These are phyloP conservation scores for Adineta ricciae DNA, from an alignment of 2,888 invertebrate species.

Conservation along the genomic window DNA sequence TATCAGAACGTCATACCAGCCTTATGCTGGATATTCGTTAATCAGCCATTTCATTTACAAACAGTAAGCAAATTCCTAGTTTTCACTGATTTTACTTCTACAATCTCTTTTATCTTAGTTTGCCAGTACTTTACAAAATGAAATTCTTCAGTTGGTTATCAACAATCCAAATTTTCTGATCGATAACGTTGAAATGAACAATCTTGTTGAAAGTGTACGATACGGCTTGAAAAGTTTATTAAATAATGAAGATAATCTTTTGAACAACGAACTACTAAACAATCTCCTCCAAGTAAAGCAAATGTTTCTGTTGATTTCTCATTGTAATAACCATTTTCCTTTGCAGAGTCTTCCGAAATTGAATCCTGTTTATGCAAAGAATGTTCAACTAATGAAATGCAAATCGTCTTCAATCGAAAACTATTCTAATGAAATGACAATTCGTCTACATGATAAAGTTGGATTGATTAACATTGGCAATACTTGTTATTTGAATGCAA, in stretches of 20 bases:
- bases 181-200: neutral
- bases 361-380: neutral
- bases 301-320: too few relatives aligned
- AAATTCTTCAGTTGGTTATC: neutral
- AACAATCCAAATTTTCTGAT: neutral
- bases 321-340: too few relatives aligned
- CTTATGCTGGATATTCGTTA: constrained; percentile 12
- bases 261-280: neutral
- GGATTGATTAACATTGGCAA: neutral
- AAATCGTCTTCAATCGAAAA: neutral
- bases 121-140: neutral
- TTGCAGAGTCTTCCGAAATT: neutral
- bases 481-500: constrained; percentile 14
- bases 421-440: neutral
- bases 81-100: neutral
- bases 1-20: neutral
- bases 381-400: neutral
- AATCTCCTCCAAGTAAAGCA: neutral
- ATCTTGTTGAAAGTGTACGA: neutral
- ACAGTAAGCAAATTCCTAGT: neutral
- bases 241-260: neutral
- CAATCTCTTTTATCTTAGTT: neutral
- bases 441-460: constrained; percentile 7
- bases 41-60: constrained; percentile 17
- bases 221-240: neutral